These are phyloP conservation scores for Artemia sinica DNA, from an alignment of 2,888 invertebrate genomes.

Conservation along the genomic window DNA sequence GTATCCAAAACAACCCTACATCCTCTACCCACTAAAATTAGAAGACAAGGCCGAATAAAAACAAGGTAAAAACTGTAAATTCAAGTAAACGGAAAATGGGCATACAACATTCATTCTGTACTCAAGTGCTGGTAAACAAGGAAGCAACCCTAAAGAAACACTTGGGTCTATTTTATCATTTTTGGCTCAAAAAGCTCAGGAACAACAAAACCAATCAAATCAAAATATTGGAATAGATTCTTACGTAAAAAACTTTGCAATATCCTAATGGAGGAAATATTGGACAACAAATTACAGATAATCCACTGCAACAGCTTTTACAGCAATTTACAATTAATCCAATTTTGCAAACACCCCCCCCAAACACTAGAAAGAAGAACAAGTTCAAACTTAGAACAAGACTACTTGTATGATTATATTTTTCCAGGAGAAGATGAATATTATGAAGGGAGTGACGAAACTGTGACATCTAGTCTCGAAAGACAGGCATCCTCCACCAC, in stretches of 20 bases:
- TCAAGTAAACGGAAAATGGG: not conserved
- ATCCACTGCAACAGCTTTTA: not conserved
- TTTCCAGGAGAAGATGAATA: not conserved
- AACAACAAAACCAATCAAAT: not conserved
- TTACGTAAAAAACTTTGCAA: no score
- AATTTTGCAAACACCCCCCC: no score
- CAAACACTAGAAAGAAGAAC: no score
- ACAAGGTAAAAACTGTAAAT: not conserved
- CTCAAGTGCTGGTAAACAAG: constrained; percentile 6
- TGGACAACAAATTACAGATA: not conserved
- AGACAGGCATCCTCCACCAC: not conserved
- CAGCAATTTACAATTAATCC: not conserved
- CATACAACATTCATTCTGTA: not conserved
- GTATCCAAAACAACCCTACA: not conserved
- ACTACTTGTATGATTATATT: not conserved
- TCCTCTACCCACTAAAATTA: no score
- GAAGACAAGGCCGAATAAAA: not conserved
- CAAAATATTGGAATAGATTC: no score
- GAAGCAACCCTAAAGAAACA: not conserved
- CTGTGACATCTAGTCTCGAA: not conserved
- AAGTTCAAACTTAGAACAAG: not conserved
- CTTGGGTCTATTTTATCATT: not conserved
- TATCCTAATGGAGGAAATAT: no score
- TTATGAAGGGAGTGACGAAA: not conserved
- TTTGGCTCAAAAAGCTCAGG: not conserved